Evolutionary conservation across 2,113 vertebrate genomes (phyloP).

Genomic region (Noturus placidus): DNA sequence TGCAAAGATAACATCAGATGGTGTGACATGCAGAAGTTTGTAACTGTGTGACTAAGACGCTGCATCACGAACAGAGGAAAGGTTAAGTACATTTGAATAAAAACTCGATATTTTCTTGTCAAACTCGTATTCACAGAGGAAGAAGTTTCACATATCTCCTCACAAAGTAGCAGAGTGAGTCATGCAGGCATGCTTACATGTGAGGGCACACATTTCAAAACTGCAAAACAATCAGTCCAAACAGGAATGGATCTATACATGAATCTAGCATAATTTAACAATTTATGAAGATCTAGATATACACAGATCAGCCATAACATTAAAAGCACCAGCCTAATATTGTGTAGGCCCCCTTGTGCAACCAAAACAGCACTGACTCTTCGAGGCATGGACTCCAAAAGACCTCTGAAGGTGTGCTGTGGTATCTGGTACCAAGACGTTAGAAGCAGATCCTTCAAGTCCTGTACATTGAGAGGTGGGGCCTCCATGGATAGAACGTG

Average conservation of each 20-base stretch:
- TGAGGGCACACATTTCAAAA: background rate
- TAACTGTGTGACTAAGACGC: background rate
- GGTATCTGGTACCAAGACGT: no score
- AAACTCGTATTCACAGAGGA: background rate
- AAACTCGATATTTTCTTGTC: background rate
- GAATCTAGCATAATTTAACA: background rate
- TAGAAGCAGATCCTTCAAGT: no score
- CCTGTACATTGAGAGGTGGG: no score
- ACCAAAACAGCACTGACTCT: no score
- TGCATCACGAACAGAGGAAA: background rate
- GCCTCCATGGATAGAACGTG: no score
- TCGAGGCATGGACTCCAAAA: no score
- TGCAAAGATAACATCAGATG: background rate
- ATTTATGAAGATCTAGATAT: background rate
- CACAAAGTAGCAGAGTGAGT: background rate
- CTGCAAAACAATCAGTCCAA: background rate
- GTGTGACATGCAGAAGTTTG: constrained; percentile 42
- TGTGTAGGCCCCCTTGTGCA: no score
- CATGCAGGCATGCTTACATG: constrained; percentile 8
- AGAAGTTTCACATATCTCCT: background rate
- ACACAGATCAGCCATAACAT: no score
- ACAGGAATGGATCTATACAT: background rate
- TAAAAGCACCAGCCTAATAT: no score
- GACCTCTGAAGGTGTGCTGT: no score
- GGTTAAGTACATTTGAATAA: background rate